These are phyloP conservation scores for Danio jaintianensis DNA, from an alignment of 2,797 vertebrate genomes.

Conservation along the genomic window DNA sequence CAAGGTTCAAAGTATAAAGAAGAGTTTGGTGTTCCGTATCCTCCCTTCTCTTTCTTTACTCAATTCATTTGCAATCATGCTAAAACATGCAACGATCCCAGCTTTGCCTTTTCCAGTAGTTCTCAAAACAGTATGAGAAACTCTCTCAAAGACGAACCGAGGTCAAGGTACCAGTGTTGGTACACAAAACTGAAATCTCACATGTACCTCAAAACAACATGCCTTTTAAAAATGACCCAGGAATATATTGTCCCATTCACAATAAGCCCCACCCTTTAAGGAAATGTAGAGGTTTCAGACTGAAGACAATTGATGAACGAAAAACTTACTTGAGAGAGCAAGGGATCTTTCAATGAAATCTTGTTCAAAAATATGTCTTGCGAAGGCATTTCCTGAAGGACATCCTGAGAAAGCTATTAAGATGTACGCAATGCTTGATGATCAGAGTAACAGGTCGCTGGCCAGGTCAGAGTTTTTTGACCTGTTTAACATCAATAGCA, in stretches of 20 bases:
- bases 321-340: not conserved
- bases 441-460: slow-evolving; percentile 10
- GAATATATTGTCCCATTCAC: slow-evolving; percentile 34
- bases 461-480: not conserved
- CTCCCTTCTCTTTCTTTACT: slow-evolving; percentile 84
- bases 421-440: slow-evolving; percentile 12
- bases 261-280: slow-evolving; percentile 30
- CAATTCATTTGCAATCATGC: slow-evolving; percentile 62
- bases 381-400: not conserved
- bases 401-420: not conserved
- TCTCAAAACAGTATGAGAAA: not conserved
- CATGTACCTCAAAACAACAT: not conserved
- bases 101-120: not conserved
- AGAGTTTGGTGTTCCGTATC: not conserved
- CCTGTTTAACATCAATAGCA: not conserved
- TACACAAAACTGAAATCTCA: not conserved
- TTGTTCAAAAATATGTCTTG: not conserved
- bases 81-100: not conserved
- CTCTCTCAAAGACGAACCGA: too few species aligned
- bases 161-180: not conserved
- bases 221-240: not conserved
- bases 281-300: slow-evolving; percentile 26
- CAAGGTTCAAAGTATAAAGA: slow-evolving; percentile 12
- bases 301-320: not conserved
- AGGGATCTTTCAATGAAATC: not conserved